A percentile compares a stretch with the other conserved stretches of the same genome.
These are phyloP conservation scores for Apeira syringaria DNA, from an alignment of 2,888 invertebrate species.

Conservation along the genomic window DNA sequence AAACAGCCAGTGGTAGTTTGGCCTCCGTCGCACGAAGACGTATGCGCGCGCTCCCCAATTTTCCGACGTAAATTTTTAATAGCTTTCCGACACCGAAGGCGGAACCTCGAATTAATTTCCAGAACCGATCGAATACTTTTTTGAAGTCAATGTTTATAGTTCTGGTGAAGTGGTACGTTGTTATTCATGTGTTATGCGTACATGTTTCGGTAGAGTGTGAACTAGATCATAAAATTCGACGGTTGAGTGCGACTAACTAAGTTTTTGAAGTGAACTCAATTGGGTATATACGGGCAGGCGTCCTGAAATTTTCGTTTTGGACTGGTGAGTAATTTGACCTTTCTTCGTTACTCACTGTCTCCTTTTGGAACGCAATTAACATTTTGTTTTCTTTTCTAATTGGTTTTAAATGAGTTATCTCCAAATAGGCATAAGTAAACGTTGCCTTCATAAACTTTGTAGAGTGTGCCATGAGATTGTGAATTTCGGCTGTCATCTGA, in stretches of 20 bases:
- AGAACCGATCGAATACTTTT: slow-evolving; percentile 37
- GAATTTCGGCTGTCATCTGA: too few species aligned
- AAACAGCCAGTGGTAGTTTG: slow-evolving; percentile 38
- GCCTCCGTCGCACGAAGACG: slow-evolving; percentile 29
- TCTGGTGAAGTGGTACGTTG: slow-evolving; percentile 39
- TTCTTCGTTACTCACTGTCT: background rate
- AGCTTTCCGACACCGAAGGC: slow-evolving; percentile 48
- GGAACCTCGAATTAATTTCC: slow-evolving; percentile 41
- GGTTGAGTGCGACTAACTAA: slow-evolving; percentile 53
- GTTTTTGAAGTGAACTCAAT: slow-evolving; percentile 69
- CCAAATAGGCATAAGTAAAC: too few species aligned
- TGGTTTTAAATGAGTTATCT: too few species aligned
- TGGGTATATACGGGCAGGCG: slow-evolving; percentile 53
- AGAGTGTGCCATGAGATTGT: too few species aligned
- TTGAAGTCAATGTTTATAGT: slow-evolving; percentile 35
- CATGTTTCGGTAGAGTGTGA: slow-evolving; percentile 20
- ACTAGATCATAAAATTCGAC: slow-evolving; percentile 30
- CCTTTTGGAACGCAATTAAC: background rate
- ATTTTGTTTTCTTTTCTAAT: background rate
- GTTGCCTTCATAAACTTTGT: too few species aligned
- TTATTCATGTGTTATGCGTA: slow-evolving; percentile 27
- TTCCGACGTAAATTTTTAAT: slow-evolving; percentile 70
- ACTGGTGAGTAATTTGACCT: slow-evolving; percentile 51
- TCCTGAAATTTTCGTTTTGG: slow-evolving; percentile 64
- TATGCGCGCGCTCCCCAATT: slow-evolving; percentile 24